Evolutionary conservation across 2,797 vertebrate genomes (phyloP), one percentile per base, ranked within the genome.

Genomic region (Varecia variegata): DNA sequence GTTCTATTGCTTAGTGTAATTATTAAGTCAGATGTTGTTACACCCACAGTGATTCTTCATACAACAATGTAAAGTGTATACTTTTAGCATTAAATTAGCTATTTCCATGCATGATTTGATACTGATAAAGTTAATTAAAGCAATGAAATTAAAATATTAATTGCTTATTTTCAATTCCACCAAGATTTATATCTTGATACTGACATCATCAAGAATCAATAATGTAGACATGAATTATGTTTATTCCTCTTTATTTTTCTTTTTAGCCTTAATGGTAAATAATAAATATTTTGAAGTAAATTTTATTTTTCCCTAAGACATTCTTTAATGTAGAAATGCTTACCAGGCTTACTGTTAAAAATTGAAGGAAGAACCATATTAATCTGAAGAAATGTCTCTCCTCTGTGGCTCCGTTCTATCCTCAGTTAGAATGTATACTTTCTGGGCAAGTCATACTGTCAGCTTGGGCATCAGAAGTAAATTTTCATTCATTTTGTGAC

Each of bases 41-140:
- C n/a, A 98, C 92, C 70, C 94, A 97, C 45, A 80, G 84, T 95
- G 88, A 96, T 97, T 98, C 97, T 96, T 96, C 83, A 97, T 92
- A 98, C 71, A 56, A 0, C 76, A 97, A 97, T 90, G 86, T 93
- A 95, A 95, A 91, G 54, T 95, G 9, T 97, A 96, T 95, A 96
- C 95, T 98, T 97, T 96, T 93, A 96, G 54, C 93, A 96, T 97
- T 90, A 90, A 68, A 97, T 96, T 97, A 98, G 93, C 94, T 97
- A 98, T 97, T 97, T 97, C 94, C 88, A 95, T 97, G 95, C 85
- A 97, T 97, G 90, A 97, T 93, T 97, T 98, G 68, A 54, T 95
- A 85, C 54, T 80, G 71, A 79, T 88, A 83, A 92, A 82, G 82
- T 97, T 90, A 90, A 96, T 94, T 96, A 97, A 95, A 96, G 79